Percentiles rank a stretch among this genome's conserved stretches.
phyloP scores from a whole-genome alignment of 1,140 invertebrate species.

The Teleogryllus occipitalis region DNA sequence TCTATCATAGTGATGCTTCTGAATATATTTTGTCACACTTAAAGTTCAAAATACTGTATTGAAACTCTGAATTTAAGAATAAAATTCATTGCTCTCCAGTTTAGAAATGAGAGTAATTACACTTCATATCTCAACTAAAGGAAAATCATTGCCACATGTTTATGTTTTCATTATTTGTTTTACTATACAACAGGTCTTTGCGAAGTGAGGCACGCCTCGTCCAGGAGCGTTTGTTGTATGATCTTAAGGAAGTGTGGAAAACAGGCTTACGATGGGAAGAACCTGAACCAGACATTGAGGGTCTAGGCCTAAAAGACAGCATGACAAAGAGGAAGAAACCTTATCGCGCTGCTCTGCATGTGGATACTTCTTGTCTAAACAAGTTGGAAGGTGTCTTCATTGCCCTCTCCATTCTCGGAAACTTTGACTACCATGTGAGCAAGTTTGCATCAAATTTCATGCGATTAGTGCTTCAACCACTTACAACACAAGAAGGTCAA shows the following conservation, averaged over 20 bases:
- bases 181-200: background rate
- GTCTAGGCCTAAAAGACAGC: background rate
- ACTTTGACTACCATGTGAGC: background rate
- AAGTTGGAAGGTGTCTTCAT: background rate
- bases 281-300: constrained; percentile 22
- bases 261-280: constrained; percentile 37
- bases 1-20: too few species aligned
- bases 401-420: background rate
- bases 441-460: background rate
- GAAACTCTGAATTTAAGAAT: too few species aligned
- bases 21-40: too few species aligned
- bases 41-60: too few species aligned
- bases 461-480: background rate
- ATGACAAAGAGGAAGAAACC: background rate
- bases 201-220: background rate
- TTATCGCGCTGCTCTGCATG: background rate
- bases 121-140: too few species aligned
- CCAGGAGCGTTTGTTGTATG: constrained; percentile 34
- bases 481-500: background rate
- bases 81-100: too few species aligned
- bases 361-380: background rate
- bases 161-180: background rate
- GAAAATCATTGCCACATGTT: background rate
- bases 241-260: constrained; percentile 40
- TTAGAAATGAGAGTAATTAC: too few species aligned